Percentiles rank a stretch among this genome's conserved stretches.
These are phyloP conservation scores for Hirtodrosophila cameraria DNA, from an alignment of 2,888 invertebrate genomes.

Conservation along the genomic window DNA sequence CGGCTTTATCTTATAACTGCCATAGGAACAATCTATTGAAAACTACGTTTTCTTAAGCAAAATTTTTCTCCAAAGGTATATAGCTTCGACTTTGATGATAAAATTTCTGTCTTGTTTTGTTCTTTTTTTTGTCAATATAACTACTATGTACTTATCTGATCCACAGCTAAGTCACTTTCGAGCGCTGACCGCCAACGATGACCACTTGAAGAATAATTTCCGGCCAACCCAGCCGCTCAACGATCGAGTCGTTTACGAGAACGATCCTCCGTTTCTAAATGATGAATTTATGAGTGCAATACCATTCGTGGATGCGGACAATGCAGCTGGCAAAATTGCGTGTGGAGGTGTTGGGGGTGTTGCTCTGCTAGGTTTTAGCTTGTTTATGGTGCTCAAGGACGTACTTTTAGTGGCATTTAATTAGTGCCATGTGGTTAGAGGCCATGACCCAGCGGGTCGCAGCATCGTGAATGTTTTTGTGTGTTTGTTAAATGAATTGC, in stretches of 20 bases:
- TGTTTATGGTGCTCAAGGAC: constrained; percentile 41
- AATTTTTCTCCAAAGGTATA: too few relatives aligned
- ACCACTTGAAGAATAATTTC: constrained; percentile 90
- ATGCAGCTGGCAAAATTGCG: constrained; percentile 7
- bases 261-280: constrained; percentile 1
- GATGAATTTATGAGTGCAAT: constrained; percentile 37
- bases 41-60: too few relatives aligned
- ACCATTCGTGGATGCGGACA: constrained; percentile 60
- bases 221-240: constrained; percentile 92
- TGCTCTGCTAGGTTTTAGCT: constrained; percentile 13
- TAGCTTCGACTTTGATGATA: too few relatives aligned
- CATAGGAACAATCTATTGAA: too few relatives aligned
- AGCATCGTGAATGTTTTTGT: constrained; percentile 16
- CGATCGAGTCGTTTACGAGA: constrained; percentile 86
- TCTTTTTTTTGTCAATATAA: too few relatives aligned
- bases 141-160: background rate
- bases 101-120: too few relatives aligned
- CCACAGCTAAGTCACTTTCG: constrained; percentile 90
- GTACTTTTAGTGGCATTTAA: constrained; percentile 56
- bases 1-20: too few relatives aligned
- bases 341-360: background rate
- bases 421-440: constrained; percentile 40
- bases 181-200: constrained; percentile 87
- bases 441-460: constrained; percentile 1
- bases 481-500: constrained; percentile 41